A percentile compares a stretch with the other conserved stretches of the same genome.
Evolutionary conservation across 2,888 invertebrate genomes (phyloP).

Genomic region (Brachyptera putata): DNA sequence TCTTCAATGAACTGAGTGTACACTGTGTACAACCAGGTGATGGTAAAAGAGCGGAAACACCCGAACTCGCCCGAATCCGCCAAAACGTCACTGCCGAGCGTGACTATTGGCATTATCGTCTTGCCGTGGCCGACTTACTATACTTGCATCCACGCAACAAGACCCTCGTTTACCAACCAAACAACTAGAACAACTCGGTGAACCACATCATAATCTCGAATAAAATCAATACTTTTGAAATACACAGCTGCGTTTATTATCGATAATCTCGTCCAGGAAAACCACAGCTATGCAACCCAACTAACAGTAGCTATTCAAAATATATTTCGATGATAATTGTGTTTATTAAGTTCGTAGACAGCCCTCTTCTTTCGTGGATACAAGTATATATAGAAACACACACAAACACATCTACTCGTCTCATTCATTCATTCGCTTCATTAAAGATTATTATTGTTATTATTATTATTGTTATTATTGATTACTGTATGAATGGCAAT

Average conservation of each 20-base stretch:
- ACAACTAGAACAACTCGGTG: background rate
- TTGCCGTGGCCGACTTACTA: conserved; percentile 54
- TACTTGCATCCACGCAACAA: conserved; percentile 37
- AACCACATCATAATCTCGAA: background rate
- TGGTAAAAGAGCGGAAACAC: conserved; percentile 40
- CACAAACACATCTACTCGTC: background rate
- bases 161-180: conserved; percentile 39
- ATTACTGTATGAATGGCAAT: conserved; percentile 19
- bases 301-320: too few relatives aligned
- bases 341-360: too few relatives aligned
- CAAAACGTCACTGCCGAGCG: conserved; percentile 67
- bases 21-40: conserved; percentile 35
- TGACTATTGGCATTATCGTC: conserved; percentile 63
- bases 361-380: too few relatives aligned
- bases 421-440: conserved; percentile 11
- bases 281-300: background rate
- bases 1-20: conserved; percentile 33
- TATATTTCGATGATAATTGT: background rate
- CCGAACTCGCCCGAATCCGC: conserved; percentile 56
- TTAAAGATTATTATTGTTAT: too few relatives aligned
- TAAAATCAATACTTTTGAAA: too few relatives aligned
- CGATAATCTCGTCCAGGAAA: background rate
- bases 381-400: too few relatives aligned
- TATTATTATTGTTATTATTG: too few relatives aligned
- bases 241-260: too few relatives aligned